Percentiles rank a stretch among this genome's conserved stretches.
Evolutionary conservation across 2,888 invertebrate species (phyloP).

Genomic region (Eristalis arbustorum): DNA sequence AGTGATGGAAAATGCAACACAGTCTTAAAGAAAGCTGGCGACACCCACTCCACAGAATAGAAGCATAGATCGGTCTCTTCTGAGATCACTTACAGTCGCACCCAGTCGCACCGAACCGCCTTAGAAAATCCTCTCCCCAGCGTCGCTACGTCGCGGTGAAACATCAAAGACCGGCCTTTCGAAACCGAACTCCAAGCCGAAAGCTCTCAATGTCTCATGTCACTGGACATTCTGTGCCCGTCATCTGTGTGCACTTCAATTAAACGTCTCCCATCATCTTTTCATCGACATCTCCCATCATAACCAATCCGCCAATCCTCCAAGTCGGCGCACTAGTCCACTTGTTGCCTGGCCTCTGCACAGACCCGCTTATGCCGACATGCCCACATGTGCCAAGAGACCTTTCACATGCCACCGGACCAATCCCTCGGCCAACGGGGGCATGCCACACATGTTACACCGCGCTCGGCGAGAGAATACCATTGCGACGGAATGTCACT

Average conservation of each 20-base stretch:
- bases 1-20: too few species aligned
- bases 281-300: slow-evolving; percentile 39
- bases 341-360: slow-evolving; percentile 15
- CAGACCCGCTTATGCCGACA: not conserved
- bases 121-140: not conserved
- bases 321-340: not conserved
- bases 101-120: not conserved
- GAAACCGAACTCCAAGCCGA: slow-evolving; percentile 19
- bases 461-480: slow-evolving; percentile 18
- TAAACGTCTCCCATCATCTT: slow-evolving; percentile 51
- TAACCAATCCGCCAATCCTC: slow-evolving; percentile 27
- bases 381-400: slow-evolving; percentile 13
- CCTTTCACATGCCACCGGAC: slow-evolving; percentile 57
- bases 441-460: slow-evolving; percentile 33
- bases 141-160: not conserved
- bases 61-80: not conserved
- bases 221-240: slow-evolving; percentile 39
- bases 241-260: slow-evolving; percentile 34
- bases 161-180: slow-evolving; percentile 48
- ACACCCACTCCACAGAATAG: not conserved
- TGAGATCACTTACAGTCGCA: not conserved
- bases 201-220: slow-evolving; percentile 20
- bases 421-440: slow-evolving; percentile 32
- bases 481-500: slow-evolving; percentile 45
- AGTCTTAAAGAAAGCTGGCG: not conserved